These are phyloP conservation scores for Natrix natrix DNA, from an alignment of 2,797 vertebrate species.

Conservation along the genomic window DNA sequence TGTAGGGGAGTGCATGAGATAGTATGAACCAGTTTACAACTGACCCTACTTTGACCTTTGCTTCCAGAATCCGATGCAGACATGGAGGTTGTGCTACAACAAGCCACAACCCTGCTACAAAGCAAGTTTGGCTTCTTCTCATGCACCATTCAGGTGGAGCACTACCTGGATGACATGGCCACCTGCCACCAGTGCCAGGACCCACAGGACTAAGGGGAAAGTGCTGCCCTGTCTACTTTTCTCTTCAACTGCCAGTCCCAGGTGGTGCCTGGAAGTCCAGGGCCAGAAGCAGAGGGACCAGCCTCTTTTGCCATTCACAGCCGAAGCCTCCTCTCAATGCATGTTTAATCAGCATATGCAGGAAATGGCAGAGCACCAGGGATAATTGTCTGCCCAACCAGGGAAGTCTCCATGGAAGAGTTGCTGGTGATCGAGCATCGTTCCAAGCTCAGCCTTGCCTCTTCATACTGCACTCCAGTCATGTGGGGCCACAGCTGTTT, in stretches of 20 bases:
- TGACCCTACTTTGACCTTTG: neutral
- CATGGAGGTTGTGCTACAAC: slow-evolving; percentile 80
- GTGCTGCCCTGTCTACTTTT: neutral
- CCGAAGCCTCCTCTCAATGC: slow-evolving; percentile 12
- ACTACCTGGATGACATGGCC: slow-evolving; percentile 80
- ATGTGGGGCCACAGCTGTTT: neutral
- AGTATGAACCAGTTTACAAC: too few relatives aligned
- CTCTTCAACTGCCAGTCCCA: slow-evolving; percentile 7
- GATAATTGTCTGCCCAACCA: neutral
- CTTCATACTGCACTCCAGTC: neutral
- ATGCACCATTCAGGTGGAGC: slow-evolving; percentile 91
- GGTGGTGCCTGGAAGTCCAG: neutral
- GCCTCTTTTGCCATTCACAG: neutral
- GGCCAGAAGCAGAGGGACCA: neutral
- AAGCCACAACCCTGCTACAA: slow-evolving; percentile 82
- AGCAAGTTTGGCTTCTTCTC: slow-evolving; percentile 86
- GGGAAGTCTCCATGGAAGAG: neutral
- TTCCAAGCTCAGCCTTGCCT: fast-evolving
- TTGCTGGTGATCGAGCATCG: neutral
- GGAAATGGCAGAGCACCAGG: neutral
- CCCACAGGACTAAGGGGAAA: slow-evolving; percentile 75
- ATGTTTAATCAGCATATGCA: neutral
- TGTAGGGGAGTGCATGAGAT: neutral
- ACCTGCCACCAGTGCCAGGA: slow-evolving; percentile 85
- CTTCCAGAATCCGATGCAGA: slow-evolving; percentile 78